These are phyloP conservation scores for Olivierus martensii DNA, from an alignment of 1,140 invertebrate species.

Conservation along the genomic window DNA sequence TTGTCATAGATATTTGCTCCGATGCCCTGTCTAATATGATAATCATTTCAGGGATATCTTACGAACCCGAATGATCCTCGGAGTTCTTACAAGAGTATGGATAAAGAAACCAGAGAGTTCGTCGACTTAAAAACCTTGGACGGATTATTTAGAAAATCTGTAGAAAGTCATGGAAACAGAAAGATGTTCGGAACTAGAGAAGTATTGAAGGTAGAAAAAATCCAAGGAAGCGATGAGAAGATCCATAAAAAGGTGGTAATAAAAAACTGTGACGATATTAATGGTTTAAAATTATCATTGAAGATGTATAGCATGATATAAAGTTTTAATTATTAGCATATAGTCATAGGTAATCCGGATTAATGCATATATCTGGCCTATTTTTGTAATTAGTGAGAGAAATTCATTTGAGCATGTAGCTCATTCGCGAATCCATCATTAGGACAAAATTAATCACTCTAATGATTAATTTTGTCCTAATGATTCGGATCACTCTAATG, in stretches of 20 bases:
- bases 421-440: too few relatives aligned
- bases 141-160: constrained; percentile 63
- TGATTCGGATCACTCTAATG: too few relatives aligned
- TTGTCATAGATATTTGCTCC: not conserved
- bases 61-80: constrained; percentile 2
- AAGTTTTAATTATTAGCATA: too few relatives aligned
- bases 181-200: constrained; percentile 79
- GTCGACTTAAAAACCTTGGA: constrained; percentile 50
- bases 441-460: too few relatives aligned
- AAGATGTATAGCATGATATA: too few relatives aligned
- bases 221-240: constrained; percentile 79
- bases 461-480: too few relatives aligned
- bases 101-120: not conserved
- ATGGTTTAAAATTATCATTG: too few relatives aligned
- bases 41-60: constrained; percentile 3
- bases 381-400: too few relatives aligned
- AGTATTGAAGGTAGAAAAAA: constrained; percentile 83
- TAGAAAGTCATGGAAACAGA: constrained; percentile 50
- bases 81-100: constrained; percentile 3
- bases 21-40: not conserved
- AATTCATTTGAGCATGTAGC: too few relatives aligned
- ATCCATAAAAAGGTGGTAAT: constrained; percentile 87
- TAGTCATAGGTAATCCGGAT: too few relatives aligned
- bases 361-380: too few relatives aligned
- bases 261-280: too few relatives aligned